These are phyloP conservation scores for Ptychobarbus kaznakovi DNA, from an alignment of 2,797 vertebrate genomes.

Conservation along the genomic window DNA sequence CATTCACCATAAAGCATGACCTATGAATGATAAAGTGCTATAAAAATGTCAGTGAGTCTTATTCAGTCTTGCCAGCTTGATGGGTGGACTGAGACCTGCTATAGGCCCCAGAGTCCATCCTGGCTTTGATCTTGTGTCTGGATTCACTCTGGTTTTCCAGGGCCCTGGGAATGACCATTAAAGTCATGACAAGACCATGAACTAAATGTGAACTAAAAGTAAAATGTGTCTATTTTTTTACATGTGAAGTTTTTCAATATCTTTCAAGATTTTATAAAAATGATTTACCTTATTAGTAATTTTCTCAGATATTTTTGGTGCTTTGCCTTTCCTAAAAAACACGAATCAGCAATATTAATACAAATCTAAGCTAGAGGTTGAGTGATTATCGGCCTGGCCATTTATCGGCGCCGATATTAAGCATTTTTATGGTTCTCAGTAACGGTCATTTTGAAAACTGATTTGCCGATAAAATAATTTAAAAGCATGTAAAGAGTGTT, in stretches of 20 bases:
- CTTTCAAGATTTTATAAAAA: neutral
- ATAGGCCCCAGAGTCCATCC: neutral
- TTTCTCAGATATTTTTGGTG: neutral
- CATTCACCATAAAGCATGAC: neutral
- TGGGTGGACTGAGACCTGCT: neutral
- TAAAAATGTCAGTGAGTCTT: neutral
- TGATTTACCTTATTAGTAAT: neutral
- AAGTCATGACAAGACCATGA: too few species aligned
- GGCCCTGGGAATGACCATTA: neutral
- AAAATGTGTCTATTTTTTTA: neutral
- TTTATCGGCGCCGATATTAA: neutral
- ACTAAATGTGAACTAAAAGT: too few species aligned
- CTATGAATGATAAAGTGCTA: neutral
- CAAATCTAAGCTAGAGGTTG: neutral
- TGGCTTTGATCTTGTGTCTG: conserved; percentile 5
- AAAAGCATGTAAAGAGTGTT: too few species aligned
- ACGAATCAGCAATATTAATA: neutral
- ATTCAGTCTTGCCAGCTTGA: neutral
- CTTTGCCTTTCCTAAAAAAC: neutral
- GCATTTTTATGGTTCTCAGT: neutral
- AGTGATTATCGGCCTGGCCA: neutral
- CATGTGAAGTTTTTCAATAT: too few species aligned
- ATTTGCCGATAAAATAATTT: too few species aligned
- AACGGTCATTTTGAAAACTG: neutral
- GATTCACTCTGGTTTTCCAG: neutral